Conservation (phyloP, 2,113 vertebrate genomes). For the Oreochromis aureus region DNA sequence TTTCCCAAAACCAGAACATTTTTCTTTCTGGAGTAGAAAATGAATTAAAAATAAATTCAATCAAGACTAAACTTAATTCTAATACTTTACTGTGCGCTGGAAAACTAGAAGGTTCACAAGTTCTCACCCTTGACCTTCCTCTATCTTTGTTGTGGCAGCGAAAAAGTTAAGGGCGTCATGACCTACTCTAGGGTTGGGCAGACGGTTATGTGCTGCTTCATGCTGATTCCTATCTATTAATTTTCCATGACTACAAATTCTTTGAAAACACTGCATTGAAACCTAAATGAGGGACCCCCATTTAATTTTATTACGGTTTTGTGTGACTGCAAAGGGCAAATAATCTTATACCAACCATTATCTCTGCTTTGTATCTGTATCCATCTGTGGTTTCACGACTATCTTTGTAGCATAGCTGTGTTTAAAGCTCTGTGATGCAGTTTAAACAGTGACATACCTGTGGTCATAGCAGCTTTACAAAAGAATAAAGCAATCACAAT, state of each 20-base stretch:
- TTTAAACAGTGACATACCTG: slow-evolving; percentile 40
- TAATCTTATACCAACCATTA: background rate
- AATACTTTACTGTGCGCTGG: background rate
- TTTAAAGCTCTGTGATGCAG: slow-evolving; percentile 39
- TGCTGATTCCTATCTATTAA: slow-evolving; percentile 45
- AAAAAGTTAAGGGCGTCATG: background rate
- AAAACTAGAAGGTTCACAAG: background rate
- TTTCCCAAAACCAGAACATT: background rate
- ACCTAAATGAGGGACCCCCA: slow-evolving; percentile 21
- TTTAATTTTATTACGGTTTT: slow-evolving; percentile 13
- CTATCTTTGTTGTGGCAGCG: background rate
- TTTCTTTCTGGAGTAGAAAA: background rate
- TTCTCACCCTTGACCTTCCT: background rate
- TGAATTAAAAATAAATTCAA: background rate
- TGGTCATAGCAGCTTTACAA: slow-evolving; percentile 35
- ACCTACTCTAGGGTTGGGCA: background rate
- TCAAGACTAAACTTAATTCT: background rate
- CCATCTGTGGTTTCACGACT: slow-evolving; percentile 31
- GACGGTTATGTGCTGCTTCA: slow-evolving; percentile 16
- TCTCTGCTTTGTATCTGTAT: slow-evolving; percentile 21
- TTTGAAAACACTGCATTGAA: background rate
- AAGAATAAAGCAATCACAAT: background rate
- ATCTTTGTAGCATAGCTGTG: slow-evolving; percentile 9
- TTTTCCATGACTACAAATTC: slow-evolving; percentile 23
- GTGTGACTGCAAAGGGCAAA: slow-evolving; percentile 11